These are phyloP conservation scores for Gymnocephalus cernua DNA, from an alignment of 2,113 vertebrate species.

Conservation along the genomic window DNA sequence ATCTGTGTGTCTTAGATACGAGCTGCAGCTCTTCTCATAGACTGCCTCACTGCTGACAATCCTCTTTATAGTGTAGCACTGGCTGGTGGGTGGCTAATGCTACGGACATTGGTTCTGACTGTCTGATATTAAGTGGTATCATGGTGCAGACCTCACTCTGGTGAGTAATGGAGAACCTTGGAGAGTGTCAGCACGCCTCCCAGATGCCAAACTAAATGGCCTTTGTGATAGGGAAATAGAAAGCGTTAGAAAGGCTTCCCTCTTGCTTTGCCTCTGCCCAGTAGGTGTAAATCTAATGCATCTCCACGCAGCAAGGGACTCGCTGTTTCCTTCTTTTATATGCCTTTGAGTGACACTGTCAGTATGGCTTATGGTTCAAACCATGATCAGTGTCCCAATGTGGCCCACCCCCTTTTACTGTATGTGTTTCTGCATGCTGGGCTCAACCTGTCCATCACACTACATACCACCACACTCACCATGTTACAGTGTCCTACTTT, in stretches of 20 bases:
- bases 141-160: conserved; percentile 56
- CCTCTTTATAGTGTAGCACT: conserved; percentile 26
- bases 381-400: conserved; percentile 3
- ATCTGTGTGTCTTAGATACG: conserved; percentile 60
- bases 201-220: conserved; percentile 68
- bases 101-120: conserved; percentile 65
- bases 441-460: conserved; percentile 48
- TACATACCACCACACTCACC: conserved; percentile 26
- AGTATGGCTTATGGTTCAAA: conserved; percentile 38
- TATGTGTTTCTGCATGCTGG: conserved; percentile 33
- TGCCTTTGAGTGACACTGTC: conserved; percentile 49
- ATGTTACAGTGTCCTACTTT: conserved; percentile 65
- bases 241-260: conserved; percentile 49
- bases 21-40: conserved; percentile 32
- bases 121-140: conserved; percentile 72
- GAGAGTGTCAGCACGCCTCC: conserved; percentile 58
- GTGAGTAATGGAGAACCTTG: conserved; percentile 67
- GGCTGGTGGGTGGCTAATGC: conserved; percentile 72
- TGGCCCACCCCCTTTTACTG: conserved; percentile 30
- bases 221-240: conserved; percentile 63
- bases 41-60: conserved; percentile 50
- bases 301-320: conserved; percentile 29
- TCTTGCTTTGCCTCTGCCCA: conserved; percentile 47
- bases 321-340: conserved; percentile 39
- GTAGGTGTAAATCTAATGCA: conserved; percentile 64